Evolutionary conservation across 1,140 invertebrate species (phyloP).

Genomic region (Oscheius sp.): DNA sequence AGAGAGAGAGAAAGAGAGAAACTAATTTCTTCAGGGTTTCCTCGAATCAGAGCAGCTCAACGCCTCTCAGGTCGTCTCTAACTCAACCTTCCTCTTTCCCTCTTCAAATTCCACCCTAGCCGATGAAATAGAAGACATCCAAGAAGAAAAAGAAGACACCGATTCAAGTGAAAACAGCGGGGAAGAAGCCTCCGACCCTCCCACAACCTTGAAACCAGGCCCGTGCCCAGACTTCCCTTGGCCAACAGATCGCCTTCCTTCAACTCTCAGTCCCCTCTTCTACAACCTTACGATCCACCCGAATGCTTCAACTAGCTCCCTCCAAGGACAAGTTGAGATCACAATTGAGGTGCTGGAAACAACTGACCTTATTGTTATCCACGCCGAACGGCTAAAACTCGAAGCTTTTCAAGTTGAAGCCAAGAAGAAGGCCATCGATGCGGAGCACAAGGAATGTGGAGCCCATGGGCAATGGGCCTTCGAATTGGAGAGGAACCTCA

Average conservation of each 20-base stretch:
- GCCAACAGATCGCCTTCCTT: constrained; percentile 79
- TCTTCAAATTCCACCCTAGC: too few species aligned
- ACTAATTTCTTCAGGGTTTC: not conserved
- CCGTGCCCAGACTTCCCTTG: constrained; percentile 68
- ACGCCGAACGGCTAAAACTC: constrained; percentile 42
- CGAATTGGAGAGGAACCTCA: not conserved
- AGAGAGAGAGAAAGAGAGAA: not conserved
- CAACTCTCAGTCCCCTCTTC: constrained; percentile 74
- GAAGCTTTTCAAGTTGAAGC: constrained; percentile 18
- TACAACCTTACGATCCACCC: constrained; percentile 89
- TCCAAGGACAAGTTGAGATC: constrained; percentile 69
- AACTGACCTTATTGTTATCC: constrained; percentile 30
- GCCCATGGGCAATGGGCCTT: constrained; percentile 17
- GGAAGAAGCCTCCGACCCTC: too few species aligned
- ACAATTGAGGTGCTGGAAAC: constrained; percentile 32
- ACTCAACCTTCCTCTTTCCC: too few species aligned
- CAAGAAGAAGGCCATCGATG: constrained; percentile 1
- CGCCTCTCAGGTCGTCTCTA: too few species aligned
- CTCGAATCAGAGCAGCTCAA: not conserved
- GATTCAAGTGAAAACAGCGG: not conserved
- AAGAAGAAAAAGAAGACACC: not conserved
- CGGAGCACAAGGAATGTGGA: not conserved
- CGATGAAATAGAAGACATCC: not conserved
- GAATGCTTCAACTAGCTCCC: constrained; percentile 81
- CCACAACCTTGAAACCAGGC: too few species aligned